Conservation (phyloP, 2,797 vertebrate species). For the Arremon brunneinucha region DNA sequence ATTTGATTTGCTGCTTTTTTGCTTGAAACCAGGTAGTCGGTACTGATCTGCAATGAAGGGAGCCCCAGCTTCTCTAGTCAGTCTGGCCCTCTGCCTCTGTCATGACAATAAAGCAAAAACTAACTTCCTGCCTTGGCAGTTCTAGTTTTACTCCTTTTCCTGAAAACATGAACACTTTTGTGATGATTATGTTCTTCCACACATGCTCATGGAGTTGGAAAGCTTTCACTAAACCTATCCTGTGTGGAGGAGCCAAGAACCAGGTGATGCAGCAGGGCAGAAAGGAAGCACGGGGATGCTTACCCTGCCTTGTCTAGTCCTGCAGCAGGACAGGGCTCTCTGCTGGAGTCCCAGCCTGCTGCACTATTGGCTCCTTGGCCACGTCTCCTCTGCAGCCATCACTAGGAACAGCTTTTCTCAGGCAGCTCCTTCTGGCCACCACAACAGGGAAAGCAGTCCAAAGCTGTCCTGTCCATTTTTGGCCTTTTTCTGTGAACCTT, state of each 20-base stretch:
- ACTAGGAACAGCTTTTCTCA: constrained; percentile 7
- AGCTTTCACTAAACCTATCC: neutral
- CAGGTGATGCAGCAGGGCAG: neutral
- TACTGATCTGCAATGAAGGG: neutral
- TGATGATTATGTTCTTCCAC: neutral
- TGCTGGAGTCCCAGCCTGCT: neutral
- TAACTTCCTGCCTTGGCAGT: neutral
- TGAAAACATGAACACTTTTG: neutral
- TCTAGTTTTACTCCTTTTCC: neutral
- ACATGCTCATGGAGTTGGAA: neutral
- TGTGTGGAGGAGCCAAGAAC: neutral
- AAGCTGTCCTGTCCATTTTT: neutral
- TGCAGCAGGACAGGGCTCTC: neutral
- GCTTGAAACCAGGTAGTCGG: neutral
- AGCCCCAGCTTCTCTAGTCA: neutral
- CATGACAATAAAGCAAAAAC: neutral
- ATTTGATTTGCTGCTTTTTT: constrained; percentile 1
- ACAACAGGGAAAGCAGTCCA: neutral
- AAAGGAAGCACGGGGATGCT: fast-evolving
- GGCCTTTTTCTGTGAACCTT: constrained; percentile 22
- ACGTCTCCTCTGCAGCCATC: neutral
- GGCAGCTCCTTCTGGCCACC: neutral
- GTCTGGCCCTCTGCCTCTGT: neutral
- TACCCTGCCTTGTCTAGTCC: neutral
- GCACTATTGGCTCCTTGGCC: neutral